These are phyloP conservation scores for Machaerirhynchus nigripectus DNA, from an alignment of 2,113 vertebrate genomes.

Conservation along the genomic window DNA sequence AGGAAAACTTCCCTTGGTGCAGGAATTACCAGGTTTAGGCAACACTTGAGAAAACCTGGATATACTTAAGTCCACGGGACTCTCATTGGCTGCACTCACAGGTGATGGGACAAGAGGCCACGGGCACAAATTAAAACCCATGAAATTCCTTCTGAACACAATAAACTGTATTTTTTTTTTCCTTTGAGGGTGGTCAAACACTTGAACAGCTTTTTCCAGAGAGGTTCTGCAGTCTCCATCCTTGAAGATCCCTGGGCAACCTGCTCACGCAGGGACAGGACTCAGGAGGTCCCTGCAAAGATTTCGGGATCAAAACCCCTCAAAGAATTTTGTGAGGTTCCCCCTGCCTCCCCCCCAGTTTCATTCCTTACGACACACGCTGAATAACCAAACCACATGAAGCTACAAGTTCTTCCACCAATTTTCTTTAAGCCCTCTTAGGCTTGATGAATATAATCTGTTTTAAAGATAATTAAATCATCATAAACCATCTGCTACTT, in stretches of 20 bases:
- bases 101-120: background rate
- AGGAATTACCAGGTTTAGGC: background rate
- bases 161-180: background rate
- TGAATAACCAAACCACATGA: background rate
- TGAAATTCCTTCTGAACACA: background rate
- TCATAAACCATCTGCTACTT: background rate
- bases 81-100: background rate
- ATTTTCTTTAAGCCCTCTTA: background rate
- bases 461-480: slow-evolving; percentile 15
- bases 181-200: background rate
- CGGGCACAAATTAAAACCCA: background rate
- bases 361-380: background rate
- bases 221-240: background rate
- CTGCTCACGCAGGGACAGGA: background rate
- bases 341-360: background rate
- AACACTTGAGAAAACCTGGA: background rate
- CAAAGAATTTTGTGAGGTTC: background rate
- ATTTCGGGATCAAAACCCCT: background rate
- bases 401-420: background rate
- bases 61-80: background rate
- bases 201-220: background rate
- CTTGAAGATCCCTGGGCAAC: background rate
- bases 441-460: background rate
- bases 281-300: background rate
- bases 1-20: background rate